Base-by-base conservation (phyloP, 2,113 vertebrate species). In the Lophochroa leadbeateri region DNA sequence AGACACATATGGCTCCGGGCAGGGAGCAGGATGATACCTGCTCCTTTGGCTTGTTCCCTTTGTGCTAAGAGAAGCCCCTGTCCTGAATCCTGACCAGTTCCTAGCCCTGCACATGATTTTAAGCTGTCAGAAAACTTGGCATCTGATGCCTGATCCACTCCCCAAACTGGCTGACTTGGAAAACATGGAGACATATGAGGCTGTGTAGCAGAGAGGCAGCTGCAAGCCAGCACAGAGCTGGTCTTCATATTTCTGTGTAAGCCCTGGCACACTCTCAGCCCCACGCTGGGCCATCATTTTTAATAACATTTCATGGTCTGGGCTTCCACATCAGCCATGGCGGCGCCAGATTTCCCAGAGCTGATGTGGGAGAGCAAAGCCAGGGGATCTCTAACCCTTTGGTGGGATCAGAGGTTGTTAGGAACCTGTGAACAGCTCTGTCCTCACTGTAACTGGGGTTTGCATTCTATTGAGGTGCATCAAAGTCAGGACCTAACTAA, bases 1-100 rank as follows among this genome's bases (percentile, higher is more conserved):
- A 39, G 52, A 75, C n/a, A 37, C 1, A 0, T 10, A 28, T 0
- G 0, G 31, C 46, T 68, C 27, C 0, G 0, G 35, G 35, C 55
- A 74, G 21, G 55, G 33, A 72, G 18, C 65, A 64, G 65, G 27
- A n/a, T 35, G 33, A 41, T n/a, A 37, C 21, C 31, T 65, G 37
- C 28, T 67, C 41, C 76, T 68, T 63, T 0, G 2, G 53, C 50
- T 60, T 63, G 39, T 58, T 81, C 49, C 13, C 31, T 35, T 41
- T 0, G 0, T 31, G 39, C 33, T 55, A 44, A 60, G 14, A 81
- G 28, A 35, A 86, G 28, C 14, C 39, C n/a, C 37, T 57, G n/a
- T 16, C 43, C 50, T 7, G 3, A 55, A 24, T 60, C 37, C 28
- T 57, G 37, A 44, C 14, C 24, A 9, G 29, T 72, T 65, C 28